Evolutionary conservation across 2,888 invertebrate genomes (phyloP), one percentile per base, ranked within the genome.

Genomic region (Catotricha subobsoleta): DNA sequence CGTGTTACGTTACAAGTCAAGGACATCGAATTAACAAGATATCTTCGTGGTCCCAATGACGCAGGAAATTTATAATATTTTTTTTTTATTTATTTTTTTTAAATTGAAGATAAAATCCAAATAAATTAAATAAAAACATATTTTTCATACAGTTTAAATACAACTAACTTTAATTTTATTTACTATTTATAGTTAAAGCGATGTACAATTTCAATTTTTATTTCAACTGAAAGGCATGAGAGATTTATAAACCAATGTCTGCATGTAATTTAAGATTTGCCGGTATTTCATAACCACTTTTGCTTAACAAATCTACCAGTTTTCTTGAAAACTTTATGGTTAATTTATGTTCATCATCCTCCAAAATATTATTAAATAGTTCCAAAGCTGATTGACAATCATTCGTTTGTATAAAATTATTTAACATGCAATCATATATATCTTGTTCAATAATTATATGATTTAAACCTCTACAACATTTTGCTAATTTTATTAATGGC

Each of bases 11-110:
- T 69, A 2, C 56, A 54, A 49, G 54, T 57, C 5, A 54, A 53
- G n/a, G 70, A 71, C 48, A 57, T 70, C 52, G 51, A 59, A 20
- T 47, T 69, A 16, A 56, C 64, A 39, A 47, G 64, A 21, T 54
- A 56, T 44, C 45, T 69, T 3, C 54, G 66, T 46, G 63, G 64
- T 10, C 31, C 31, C 2, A 3, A 2, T 12, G 36, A 36, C n/a
- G n/a, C n/a, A n/a, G 34, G 34, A n/a, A 3, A 21, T 13, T 3
- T 19, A 34, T 34, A 34, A 34, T 13, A 8, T 29, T 13, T 5
- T 29, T 9, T 4, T 16, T 31, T 31, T 16, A 5, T 16, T 31
- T 31, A 16, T 15, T 15, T 15, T 31, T 6, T 16, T 15, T 16
- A 3, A 31, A 31, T 10, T 7, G 4, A n/a, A 5, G 31, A 15